Evolutionary conservation across 2,113 vertebrate genomes (phyloP), one percentile per base, ranked within the genome.

Genomic region (Cynopterus brachyotis): DNA sequence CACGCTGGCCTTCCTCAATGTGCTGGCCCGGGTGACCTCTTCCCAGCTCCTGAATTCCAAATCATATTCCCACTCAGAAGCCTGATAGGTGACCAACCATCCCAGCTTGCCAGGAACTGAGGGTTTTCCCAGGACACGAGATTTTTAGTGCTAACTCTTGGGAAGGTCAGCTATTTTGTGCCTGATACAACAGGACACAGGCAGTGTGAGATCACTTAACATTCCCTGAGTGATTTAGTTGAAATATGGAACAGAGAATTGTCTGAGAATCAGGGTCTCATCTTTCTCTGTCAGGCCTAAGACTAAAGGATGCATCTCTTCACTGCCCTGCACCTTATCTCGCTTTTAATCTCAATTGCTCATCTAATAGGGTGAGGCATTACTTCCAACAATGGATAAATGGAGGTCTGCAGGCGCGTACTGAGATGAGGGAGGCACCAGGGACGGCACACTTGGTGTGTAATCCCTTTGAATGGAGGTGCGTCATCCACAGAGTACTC

Each of bases 31-130:
- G 78, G 79, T 4, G 26, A 92, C 95, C 60, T 89, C 86, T 28
- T 91, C 32, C 4, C 76, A 97, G 32, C 76, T n/a, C 6, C 30
- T 76, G 78, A 82, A 96, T 93, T 94, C 85, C 57, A 87, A 94
- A 80, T 0, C 76, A 24, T 24, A 47, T 50, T 95, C 35, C 88
- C 50, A 92, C n/a, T 62, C n/a, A 62, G 91, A 94, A 67, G 64
- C 1, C 83, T 79, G 22, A 62, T 2, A 57, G 57, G 37, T 80
- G 24, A 57, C n/a, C 32, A 20, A 16, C 0, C 0, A 0, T 50
- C 59, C n/a, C 35, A 22, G 2, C 70, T 78, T 32, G 2, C 50
- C 26, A 45, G 19, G 32, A 59, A 62, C n/a, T 3, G 37, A 76
- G 22, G n/a, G 53, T 73, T 69, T 83, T 94, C 59, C 72, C 60